Evolutionary conservation across 2,888 invertebrate genomes (phyloP), one percentile per base, ranked within the genome.

Genomic region (Quadroppia sp.): DNA sequence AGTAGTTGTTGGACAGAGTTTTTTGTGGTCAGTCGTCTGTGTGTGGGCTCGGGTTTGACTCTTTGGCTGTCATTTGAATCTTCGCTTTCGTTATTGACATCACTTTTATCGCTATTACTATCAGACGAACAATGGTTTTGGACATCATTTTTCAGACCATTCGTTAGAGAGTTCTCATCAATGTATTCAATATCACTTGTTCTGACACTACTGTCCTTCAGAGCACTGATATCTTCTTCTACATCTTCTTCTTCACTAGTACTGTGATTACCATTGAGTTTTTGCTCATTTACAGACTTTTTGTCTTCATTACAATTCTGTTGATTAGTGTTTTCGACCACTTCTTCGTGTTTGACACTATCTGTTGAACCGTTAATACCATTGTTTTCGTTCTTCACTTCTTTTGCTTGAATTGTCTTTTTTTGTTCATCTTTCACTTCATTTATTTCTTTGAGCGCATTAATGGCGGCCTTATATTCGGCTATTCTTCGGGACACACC

Each of bases 401-500:
- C 45, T 13, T 45, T 45, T 7, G 45, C 45, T 13, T 17, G n/a
- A 3, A 9, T 3, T 45, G 53, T 9, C 53, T 53, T 53, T 6
- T 25, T 20, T 23, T 53, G 53, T 13, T 23, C 53, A 6, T 53
- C 53, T 13, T 23, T 20, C 9, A 53, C 53, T 23, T 53, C 53
- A 1, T 53, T 3, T 3, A 53, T 53, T 13, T 53, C 53, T 3
- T 53, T 53, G 23, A 53, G 9, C 2, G 73, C 73, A 17, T 67
- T 64, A 28, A 36, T 17, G 4, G 73, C 73, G 20, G 73, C 61
- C 25, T 45, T n/a, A 20, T 64, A 64, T 67, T 73, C 73, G 64
- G 73, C 73, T 42, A 70, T 42, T 9, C 73, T 32, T 1, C 73
- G 13, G 1, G 73, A 73, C 15, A 69, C 17, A 6, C 73, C 73